Evolutionary conservation across 64 coral and sea anemone genomes (phyloP), one percentile per base, ranked within the genome.

Genomic region (Stichodactyla mertensii): DNA sequence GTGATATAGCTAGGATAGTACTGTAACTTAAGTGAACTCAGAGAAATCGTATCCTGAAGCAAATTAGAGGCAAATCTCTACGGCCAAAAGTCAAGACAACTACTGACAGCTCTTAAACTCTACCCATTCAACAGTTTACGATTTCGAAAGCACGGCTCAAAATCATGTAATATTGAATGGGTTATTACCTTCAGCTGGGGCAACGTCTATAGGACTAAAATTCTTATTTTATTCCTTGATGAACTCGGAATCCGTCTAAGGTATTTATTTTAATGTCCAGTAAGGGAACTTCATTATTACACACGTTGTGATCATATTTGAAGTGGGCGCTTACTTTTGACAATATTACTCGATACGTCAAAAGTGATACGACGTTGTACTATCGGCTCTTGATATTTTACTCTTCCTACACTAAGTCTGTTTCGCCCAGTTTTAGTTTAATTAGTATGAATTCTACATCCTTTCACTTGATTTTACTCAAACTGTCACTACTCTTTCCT

Each of bases 61-160:
- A 74, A 74, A 27, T 74, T 19, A 27, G 22, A 74, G 69, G 69
- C 69, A 74, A 74, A 27, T 74, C 4, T 74, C 69, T 27, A 27
- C 24, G 69, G 26, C 69, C 69, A 74, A 74, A 74, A 74, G 69
- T 74, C 69, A 74, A 74, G 69, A 74, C 27, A 27, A 31, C 11
- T 74, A 74, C n/a, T 74, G 69, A 74, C 69, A 74, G 69, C 24
- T 74, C 69, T 74, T n/a, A 74, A 74, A 19, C 10, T 74, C 24
- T 74, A 74, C 24, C 69, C 22, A 74, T 74, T 74, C 6, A 74
- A 74, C 69, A 74, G 24, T 74, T 74, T 74, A 74, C 24, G 24
- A 74, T 74, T 74, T 74, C 69, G 64, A 74, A 74, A 74, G 69
- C 22, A 11, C 24, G 12, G 14, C 24, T 26, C 24, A 9, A 27